Percentiles rank a stretch among this genome's conserved stretches.
Conservation (phyloP, 2,113 vertebrate species). For the Macaca fascicularis region DNA sequence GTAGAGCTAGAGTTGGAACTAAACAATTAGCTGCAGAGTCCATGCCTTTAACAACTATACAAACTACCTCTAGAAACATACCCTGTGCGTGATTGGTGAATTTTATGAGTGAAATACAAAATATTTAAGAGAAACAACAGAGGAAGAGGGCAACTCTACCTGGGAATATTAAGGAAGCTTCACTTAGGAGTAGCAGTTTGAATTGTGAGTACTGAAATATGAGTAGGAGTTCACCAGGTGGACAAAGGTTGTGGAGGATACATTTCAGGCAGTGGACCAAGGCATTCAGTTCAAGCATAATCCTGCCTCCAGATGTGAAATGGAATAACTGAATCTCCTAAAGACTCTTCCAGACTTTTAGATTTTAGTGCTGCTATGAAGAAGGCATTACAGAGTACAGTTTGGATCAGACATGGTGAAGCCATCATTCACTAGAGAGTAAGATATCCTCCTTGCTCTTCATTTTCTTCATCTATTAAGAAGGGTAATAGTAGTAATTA, state of each 20-base stretch:
- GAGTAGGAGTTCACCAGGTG: background rate
- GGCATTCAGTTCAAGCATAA: background rate
- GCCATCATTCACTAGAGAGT: background rate
- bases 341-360: background rate
- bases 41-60: background rate
- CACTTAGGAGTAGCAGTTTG: background rate
- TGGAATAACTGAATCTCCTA: background rate
- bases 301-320: background rate
- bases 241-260: background rate
- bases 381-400: background rate
- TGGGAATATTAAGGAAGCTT: background rate
- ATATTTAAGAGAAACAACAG: background rate
- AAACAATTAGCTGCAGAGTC: background rate
- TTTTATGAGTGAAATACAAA: background rate
- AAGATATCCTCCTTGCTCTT: background rate
- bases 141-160: background rate
- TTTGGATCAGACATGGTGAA: background rate
- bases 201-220: background rate
- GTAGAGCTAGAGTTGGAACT: background rate
- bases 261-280: background rate
- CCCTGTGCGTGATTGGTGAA: fast-evolving
- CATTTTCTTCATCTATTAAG: background rate
- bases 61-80: background rate
- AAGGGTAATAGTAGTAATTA: background rate
- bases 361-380: background rate